phyloP scores from a whole-genome alignment of 2,888 invertebrate genomes.

The Volucella bombylans region DNA sequence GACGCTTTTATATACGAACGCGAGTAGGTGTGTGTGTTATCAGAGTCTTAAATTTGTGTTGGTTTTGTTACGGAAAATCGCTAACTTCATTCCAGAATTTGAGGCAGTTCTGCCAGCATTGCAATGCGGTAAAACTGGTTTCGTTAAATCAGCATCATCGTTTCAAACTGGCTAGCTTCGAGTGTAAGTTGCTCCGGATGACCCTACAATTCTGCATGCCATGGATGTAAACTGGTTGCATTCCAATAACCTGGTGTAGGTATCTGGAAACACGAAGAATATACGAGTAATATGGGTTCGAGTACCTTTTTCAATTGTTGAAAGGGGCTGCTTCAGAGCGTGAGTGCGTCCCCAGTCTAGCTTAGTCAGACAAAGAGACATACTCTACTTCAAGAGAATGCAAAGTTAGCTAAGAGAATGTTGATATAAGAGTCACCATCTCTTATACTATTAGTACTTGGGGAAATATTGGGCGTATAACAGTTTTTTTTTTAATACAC shows the following conservation, averaged over 20 bases:
- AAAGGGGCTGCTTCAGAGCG: background rate
- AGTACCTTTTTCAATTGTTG: conserved; percentile 11
- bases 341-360: background rate
- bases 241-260: conserved; percentile 56
- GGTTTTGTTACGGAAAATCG: conserved; percentile 31
- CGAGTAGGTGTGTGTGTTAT: background rate
- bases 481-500: conserved; percentile 35
- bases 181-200: conserved; percentile 44
- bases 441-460: conserved; percentile 55
- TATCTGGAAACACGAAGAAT: background rate
- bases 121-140: conserved; percentile 68
- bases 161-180: conserved; percentile 34
- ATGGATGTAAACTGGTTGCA: conserved; percentile 68
- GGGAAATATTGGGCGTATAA: conserved; percentile 49
- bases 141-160: conserved; percentile 43
- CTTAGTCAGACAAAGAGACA: background rate
- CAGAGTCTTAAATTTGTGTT: background rate
- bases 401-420: background rate
- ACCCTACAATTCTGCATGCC: conserved; percentile 60
- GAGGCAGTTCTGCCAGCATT: conserved; percentile 45
- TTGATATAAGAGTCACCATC: conserved; percentile 51
- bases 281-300: conserved; percentile 45
- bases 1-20: conserved; percentile 17
- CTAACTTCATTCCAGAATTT: conserved; percentile 37
- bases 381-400: conserved; percentile 20